phyloP scores from a whole-genome alignment of 2,113 vertebrate species.

The Daboia siamensis region DNA sequence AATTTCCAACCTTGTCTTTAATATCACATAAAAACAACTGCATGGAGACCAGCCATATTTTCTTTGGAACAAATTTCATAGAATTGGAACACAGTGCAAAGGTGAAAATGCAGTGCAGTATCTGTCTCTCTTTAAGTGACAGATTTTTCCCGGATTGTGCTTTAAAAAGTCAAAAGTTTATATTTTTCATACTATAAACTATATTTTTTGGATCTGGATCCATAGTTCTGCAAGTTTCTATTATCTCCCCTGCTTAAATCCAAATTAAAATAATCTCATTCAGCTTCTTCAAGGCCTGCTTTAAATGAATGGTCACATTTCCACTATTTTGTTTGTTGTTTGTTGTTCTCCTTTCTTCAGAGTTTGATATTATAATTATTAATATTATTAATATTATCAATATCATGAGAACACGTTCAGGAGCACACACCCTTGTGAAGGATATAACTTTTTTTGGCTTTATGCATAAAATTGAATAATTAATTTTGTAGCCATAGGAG shows the following conservation, averaged over 20 bases:
- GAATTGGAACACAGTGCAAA: neutral
- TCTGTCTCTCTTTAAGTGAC: neutral
- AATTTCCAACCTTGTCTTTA: neutral
- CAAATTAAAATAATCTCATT: neutral
- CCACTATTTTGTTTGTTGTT: neutral
- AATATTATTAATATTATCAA: neutral
- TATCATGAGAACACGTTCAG: neutral
- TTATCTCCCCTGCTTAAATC: neutral
- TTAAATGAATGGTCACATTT: neutral
- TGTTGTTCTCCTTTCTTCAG: neutral
- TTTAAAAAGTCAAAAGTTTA: neutral
- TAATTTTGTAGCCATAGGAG: neutral
- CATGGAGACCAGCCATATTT: neutral
- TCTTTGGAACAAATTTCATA: neutral
- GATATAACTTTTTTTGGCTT: neutral
- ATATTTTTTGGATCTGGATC: neutral
- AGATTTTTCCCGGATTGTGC: neutral
- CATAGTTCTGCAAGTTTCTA: neutral
- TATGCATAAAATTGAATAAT: neutral
- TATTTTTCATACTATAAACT: neutral
- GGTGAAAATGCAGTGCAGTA: neutral
- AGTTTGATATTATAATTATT: neutral
- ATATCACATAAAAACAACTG: neutral
- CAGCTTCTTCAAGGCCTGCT: neutral
- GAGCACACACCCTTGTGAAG: neutral